These are phyloP conservation scores for Tetrao urogallus DNA, from an alignment of 2,113 vertebrate species.

Conservation along the genomic window DNA sequence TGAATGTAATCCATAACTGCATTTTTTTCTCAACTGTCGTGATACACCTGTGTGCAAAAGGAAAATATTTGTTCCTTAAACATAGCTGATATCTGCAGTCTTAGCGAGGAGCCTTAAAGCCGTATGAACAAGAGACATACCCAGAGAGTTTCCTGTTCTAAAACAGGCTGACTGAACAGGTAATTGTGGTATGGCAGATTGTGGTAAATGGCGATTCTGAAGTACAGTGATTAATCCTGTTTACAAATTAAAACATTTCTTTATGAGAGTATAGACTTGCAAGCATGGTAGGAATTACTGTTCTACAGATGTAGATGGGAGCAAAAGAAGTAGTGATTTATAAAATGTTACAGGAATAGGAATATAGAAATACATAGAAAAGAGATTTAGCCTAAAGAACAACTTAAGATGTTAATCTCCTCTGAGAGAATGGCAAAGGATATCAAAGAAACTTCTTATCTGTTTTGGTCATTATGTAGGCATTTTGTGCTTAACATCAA, in stretches of 20 bases:
- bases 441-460: background rate
- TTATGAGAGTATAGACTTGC: background rate
- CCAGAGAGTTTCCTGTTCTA: background rate
- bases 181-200: background rate
- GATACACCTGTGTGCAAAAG: background rate
- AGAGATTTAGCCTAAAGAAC: background rate
- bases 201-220: background rate
- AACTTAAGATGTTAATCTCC: background rate
- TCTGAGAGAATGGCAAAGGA: fast-evolving
- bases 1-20: background rate
- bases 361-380: background rate
- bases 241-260: background rate
- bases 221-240: background rate
- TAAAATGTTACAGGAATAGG: background rate
- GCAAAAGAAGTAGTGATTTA: background rate
- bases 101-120: background rate
- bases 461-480: background rate
- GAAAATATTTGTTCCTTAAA: background rate
- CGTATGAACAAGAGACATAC: background rate
- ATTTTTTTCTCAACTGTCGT: background rate
- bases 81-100: background rate
- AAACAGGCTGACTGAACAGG: background rate
- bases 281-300: background rate
- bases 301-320: background rate
- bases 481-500: background rate